These are phyloP conservation scores for Cancer borealis DNA, from an alignment of 2,888 invertebrate species.

Conservation along the genomic window DNA sequence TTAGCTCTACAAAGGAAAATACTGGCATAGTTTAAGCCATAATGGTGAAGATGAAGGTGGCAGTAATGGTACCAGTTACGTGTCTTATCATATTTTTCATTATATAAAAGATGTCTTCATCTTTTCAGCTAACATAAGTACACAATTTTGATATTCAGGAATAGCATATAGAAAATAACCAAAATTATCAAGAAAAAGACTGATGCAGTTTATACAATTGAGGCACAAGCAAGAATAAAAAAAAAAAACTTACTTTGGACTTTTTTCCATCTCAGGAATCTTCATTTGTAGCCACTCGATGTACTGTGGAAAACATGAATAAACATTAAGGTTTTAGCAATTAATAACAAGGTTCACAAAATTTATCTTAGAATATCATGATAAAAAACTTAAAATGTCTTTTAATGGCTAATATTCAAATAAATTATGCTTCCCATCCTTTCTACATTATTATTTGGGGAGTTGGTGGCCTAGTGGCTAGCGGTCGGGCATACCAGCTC, in stretches of 20 bases:
- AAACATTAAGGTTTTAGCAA: slow-evolving; percentile 80
- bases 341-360: background rate
- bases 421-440: background rate
- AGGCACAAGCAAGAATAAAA: background rate
- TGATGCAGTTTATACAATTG: background rate
- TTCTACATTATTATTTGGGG: background rate
- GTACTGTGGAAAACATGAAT: slow-evolving; percentile 51
- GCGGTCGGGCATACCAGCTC: too few relatives aligned
- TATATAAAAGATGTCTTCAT: background rate
- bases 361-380: background rate
- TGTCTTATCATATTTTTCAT: background rate
- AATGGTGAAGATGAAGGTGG: background rate
- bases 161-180: background rate
- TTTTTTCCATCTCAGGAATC: slow-evolving; percentile 75
- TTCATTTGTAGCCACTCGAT: slow-evolving; percentile 74
- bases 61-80: background rate
- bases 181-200: background rate
- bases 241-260: slow-evolving; percentile 71
- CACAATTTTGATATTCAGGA: background rate
- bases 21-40: background rate
- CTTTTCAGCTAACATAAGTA: background rate
- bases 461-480: too few relatives aligned
- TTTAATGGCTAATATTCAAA: background rate
- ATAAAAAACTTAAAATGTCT: background rate
- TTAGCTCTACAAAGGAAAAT: background rate